Evolutionary conservation across 2,797 vertebrate species (phyloP), one percentile per base, ranked within the genome.

Genomic region (Champsocephalus esox): DNA sequence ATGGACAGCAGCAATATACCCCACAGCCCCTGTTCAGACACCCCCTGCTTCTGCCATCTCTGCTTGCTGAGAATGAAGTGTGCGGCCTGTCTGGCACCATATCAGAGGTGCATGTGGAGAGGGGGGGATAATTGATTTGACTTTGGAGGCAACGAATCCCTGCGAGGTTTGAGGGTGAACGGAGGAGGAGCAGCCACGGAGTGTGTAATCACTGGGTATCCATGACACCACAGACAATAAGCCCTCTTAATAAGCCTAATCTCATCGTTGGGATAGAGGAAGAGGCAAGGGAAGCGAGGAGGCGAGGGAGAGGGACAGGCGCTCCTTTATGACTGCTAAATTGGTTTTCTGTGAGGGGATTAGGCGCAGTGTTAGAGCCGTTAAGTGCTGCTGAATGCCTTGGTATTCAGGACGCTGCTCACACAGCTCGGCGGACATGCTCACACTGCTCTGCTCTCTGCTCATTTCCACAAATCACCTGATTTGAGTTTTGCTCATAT

Each of bases 311-410:
- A 95, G 95, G 93, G 93, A 95, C 93, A 94, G 93, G 89, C 91
- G 85, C 82, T 91, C 94, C 94, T 96, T 96, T 90, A 94, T 94
- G 91, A 94, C 88, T 94, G 94, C 89, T 93, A 96, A 96, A 96
- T 96, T 94, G 94, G 75, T 95, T 96, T 96, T 94, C 93, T 92
- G 85, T 95, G 95, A 90, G 91, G 92, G 94, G 95, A 96, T 97
- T 96, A 96, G 66, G 89, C 69, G 34, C 87, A 85, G 86, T 95
- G 90, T 94, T 96, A 95, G 96, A 93, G 92, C 95, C 92, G 94
- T 94, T 92, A 95, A 95, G 91, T 94, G 92, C 82, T 90, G 91
- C 94, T 80, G 95, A 96, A 95, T 91, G 94, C 94, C 90, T 94
- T 92, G 95, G 95, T 95, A 95, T 96, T 96, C 94, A 95, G 94